Percentiles rank a stretch among this genome's conserved stretches.
Evolutionary conservation across 2,113 vertebrate species (phyloP).

Genomic region (Neodon shergylaensis): DNA sequence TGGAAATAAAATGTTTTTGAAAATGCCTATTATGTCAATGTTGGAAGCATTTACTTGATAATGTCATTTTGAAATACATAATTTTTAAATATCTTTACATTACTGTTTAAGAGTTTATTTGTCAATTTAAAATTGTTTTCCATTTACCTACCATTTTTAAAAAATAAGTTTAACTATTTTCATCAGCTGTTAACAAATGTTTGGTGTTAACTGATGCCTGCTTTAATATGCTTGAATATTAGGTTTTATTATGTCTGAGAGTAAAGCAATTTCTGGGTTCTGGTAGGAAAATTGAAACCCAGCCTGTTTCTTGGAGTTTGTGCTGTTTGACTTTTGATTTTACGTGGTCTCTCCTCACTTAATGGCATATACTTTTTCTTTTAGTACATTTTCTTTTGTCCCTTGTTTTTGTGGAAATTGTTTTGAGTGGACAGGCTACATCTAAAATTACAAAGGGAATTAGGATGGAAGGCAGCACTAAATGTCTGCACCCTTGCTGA

Average conservation of each 20-base stretch:
- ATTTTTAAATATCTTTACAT: conserved; percentile 4
- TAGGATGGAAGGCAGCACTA: neutral
- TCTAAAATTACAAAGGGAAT: neutral
- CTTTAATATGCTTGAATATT: neutral
- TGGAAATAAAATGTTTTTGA: neutral
- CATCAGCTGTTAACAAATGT: neutral
- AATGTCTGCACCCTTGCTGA: neutral
- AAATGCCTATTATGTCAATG: conserved; percentile 8
- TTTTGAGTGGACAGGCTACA: neutral
- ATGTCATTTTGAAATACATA: conserved; percentile 26
- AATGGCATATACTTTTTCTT: neutral
- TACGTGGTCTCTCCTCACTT: neutral
- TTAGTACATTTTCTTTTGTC: neutral
- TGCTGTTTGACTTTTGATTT: neutral
- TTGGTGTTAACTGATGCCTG: neutral
- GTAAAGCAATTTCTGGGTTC: neutral
- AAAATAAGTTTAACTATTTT: neutral
- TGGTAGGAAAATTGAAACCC: neutral
- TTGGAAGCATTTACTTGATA: neutral
- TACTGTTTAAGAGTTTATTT: neutral
- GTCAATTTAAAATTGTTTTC: neutral
- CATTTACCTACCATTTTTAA: neutral
- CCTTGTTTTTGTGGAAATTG: neutral
- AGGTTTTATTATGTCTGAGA: neutral
- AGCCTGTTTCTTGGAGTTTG: neutral